Conservation (phyloP, 2,113 vertebrate species). For the Prunella himalayana region DNA sequence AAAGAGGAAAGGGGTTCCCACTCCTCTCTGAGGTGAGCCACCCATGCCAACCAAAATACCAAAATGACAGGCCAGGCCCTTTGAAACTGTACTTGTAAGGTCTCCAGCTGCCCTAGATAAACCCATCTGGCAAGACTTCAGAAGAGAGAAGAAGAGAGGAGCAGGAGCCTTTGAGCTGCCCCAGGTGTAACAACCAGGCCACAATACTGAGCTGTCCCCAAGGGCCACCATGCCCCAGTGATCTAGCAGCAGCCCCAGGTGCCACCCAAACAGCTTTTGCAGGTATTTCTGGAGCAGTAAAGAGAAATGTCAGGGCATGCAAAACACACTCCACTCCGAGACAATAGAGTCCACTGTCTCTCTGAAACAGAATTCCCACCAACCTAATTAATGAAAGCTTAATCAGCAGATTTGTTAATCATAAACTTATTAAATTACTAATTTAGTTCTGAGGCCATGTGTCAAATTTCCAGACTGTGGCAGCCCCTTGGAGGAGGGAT, state of each 20-base stretch:
- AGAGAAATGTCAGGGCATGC: background rate
- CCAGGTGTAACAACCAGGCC: background rate
- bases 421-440: slow-evolving; percentile 18
- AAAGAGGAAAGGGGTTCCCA: background rate
- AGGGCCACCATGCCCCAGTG: background rate
- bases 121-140: rapidly evolving
- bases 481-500: background rate
- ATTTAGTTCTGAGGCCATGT: background rate
- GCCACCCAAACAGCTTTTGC: background rate
- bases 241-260: background rate
- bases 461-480: background rate
- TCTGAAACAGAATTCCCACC: background rate
- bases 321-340: rapidly evolving
- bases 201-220: background rate
- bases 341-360: background rate
- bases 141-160: background rate
- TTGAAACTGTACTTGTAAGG: background rate
- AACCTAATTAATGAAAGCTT: slow-evolving; percentile 1
- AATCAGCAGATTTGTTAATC: background rate
- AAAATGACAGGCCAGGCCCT: background rate
- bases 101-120: background rate
- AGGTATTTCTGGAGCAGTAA: background rate
- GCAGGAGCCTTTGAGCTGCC: background rate
- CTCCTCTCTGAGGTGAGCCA: background rate
- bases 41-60: background rate